phyloP scores from a whole-genome alignment of 2,113 vertebrate genomes.

The Gambusia holbrooki region DNA sequence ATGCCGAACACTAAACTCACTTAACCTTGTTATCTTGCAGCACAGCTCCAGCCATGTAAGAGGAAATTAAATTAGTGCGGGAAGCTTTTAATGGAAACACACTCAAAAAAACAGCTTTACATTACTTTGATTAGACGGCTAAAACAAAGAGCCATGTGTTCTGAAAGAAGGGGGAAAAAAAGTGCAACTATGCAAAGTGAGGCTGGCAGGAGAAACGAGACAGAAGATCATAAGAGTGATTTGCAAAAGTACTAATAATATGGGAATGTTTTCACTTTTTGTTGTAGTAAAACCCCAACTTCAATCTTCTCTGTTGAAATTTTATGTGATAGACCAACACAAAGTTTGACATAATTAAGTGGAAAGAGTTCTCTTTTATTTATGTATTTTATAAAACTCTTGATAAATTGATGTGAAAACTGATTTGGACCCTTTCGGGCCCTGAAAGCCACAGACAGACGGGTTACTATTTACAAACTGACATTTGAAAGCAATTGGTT shows the following conservation, averaged over 20 bases:
- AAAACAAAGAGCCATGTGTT: constrained; percentile 38
- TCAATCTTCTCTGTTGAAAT: not conserved
- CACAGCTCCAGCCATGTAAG: constrained; percentile 54
- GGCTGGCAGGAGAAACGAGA: constrained; percentile 13
- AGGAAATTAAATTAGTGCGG: constrained; percentile 69
- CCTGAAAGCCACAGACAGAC: no score
- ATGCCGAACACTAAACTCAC: constrained; percentile 66
- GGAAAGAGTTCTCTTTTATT: no score
- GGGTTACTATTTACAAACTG: no score
- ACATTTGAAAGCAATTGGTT: no score
- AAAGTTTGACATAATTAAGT: no score
- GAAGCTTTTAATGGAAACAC: constrained; percentile 62
- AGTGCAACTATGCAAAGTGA: constrained; percentile 19
- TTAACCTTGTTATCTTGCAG: constrained; percentile 68
- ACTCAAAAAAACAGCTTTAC: constrained; percentile 49
- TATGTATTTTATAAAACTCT: no score
- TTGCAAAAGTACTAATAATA: not conserved
- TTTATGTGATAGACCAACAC: no score
- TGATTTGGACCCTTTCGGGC: no score
- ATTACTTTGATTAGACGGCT: constrained; percentile 55
- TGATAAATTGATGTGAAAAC: no score
- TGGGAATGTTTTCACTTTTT: not conserved
- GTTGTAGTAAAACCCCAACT: not conserved
- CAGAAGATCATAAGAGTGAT: not conserved
- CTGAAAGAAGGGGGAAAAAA: not conserved